Conservation (phyloP, 2,888 invertebrate species). For the Agrochola circellaris region DNA sequence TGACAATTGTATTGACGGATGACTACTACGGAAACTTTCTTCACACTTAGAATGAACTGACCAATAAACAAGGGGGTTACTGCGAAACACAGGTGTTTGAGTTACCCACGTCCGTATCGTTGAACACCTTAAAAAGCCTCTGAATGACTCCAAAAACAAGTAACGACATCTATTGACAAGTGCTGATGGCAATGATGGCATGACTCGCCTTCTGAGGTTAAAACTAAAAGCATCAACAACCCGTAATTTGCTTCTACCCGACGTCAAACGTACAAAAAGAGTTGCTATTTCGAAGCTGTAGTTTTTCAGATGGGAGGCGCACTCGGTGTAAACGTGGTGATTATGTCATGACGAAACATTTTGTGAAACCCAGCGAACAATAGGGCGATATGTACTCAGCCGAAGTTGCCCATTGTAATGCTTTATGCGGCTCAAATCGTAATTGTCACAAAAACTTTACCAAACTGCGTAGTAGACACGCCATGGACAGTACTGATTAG, state of each 20-base stretch:
- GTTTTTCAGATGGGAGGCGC: constrained; percentile 55
- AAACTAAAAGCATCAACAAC: constrained; percentile 33
- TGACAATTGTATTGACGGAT: constrained; percentile 59
- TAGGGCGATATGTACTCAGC: constrained; percentile 79
- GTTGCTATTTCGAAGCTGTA: constrained; percentile 34
- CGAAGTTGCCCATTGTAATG: constrained; percentile 79
- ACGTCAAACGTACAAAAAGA: constrained; percentile 46
- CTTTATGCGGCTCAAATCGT: constrained; percentile 81
- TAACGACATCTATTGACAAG: constrained; percentile 38
- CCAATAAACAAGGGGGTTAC: constrained; percentile 22
- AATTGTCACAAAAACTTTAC: constrained; percentile 78
- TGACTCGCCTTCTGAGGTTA: constrained; percentile 30
- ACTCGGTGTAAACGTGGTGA: constrained; percentile 69
- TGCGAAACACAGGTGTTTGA: constrained; percentile 37
- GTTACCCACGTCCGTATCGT: background rate
- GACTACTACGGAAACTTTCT: constrained; percentile 46
- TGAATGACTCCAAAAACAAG: constrained; percentile 8
- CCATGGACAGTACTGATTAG: constrained; percentile 49
- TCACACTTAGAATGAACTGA: constrained; percentile 28
- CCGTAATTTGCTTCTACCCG: constrained; percentile 26
- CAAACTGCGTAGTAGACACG: constrained; percentile 50
- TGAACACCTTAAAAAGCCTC: constrained; percentile 12
- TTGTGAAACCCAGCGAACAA: constrained; percentile 81
- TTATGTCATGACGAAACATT: constrained; percentile 81
- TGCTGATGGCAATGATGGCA: constrained; percentile 23